Evolutionary conservation across 2,113 vertebrate species (phyloP), one percentile per base, ranked within the genome.

Genomic region (Enhydra lutris): DNA sequence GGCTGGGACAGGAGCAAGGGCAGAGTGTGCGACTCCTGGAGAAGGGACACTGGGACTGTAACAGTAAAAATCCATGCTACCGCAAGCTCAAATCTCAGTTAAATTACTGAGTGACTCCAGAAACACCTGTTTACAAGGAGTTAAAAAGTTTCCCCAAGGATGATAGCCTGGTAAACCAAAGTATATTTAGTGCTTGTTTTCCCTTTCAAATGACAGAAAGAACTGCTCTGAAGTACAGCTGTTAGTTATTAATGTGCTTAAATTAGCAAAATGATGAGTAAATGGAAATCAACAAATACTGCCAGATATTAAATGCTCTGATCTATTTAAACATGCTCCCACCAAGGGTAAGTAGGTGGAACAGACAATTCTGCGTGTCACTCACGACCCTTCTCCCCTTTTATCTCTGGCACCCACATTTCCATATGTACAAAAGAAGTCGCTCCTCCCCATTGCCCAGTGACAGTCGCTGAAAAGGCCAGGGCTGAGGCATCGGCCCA

Each of bases 191-290:
- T 65, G 96, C 61, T 3, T 82, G 24, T 82, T 97, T 97, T 85
- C 92, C 74, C 94, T 87, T 97, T 94, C 47, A 84, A 50, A 97
- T 87, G 87, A 97, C 34, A 47, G 12, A 15, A 83, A 97, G 88
- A 94, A 89, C 69, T 92, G 73, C 57, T 96, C 87, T 97, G 63
- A 74, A 97, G 88, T 69, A 71, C 94, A 97, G 93, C 74, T 97
- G 95, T 82, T 96, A 94, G 94, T 98, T 97, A 96, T 83, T 89
- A 88, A 96, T 76, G 91, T 94, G 94, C 93, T 47, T 92, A 57
- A 98, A 96, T 95, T 39, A 88, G 98, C 95, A 94, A 79, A 95
- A 96, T 93, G 97, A 85, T 95, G 84, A 96, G 92, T 83, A 95
- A 87, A 76, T 94, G 82, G 85, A 98, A 97, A 92, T 90, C 82